Base-by-base conservation (phyloP, 2,113 vertebrate species). In the Triplophysa dalaica region DNA sequence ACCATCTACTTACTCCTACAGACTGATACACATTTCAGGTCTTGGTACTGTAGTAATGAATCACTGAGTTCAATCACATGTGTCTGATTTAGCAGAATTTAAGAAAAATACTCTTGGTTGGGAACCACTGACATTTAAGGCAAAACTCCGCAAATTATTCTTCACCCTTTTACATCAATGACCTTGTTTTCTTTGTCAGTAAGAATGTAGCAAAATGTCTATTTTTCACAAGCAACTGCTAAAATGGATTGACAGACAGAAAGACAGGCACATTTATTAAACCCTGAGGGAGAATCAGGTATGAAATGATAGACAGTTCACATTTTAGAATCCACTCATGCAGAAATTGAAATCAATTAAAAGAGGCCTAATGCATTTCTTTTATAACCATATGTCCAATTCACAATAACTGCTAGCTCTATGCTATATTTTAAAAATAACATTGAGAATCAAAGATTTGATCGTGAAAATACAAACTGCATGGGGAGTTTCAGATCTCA, bases 321-420 rank as follows among this genome's bases (percentile, higher is more conserved):
- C 19, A 38, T 54, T 66, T 65, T 54, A 66, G 10, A 3, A 77
- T 38, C 26, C 13, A n/a, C 38, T 77, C 75, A 77, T 77, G 75
- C 75, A 77, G 43, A 77, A 76, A 77, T 65, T 26, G 61, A 65
- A 12, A 65, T 65, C n/a, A 77, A 77, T 77, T 65, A 65, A 66
- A 52, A 45, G 54, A 52, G 62, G 45, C 43, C 6, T 52, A 2
- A 64, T 22, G n/a, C 17, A 58, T 16, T 19, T 38, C 50, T 48
- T 76, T 22, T 22, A 76, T 77, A 33, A 66, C 60, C 73, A 63
- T 75, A 63, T 77, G 75, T 65, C 24, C 45, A 52, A 52, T 65
- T 52, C 62, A 54, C 17, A 76, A 52, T 54, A 16, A 61, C 43
- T 52, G 48, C 17, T 38, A 38, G 75, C 75, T 77, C 62, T 50